A percentile compares a stretch with the other conserved stretches of the same genome.
These are phyloP conservation scores for Aphrophora alni DNA, from an alignment of 2,888 invertebrate genomes.

Conservation along the genomic window DNA sequence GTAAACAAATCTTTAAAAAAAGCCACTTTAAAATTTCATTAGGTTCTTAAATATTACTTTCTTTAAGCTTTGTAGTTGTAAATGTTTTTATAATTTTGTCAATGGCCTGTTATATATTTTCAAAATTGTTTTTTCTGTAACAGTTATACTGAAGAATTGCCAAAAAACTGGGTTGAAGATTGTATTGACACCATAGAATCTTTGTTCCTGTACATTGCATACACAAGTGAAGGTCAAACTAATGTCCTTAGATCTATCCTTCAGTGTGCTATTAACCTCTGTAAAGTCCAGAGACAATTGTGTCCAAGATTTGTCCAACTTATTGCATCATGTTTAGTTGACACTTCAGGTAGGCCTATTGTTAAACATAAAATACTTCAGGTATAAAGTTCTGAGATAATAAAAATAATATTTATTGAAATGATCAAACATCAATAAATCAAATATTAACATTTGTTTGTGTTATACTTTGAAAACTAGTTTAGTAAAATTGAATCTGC, in stretches of 20 bases:
- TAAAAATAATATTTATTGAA: slow-evolving; percentile 41
- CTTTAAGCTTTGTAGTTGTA: too few species aligned
- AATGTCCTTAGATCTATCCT: slow-evolving; percentile 63
- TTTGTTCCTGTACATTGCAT: slow-evolving; percentile 65
- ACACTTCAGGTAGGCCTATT: slow-evolving; percentile 56
- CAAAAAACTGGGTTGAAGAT: slow-evolving; percentile 67
- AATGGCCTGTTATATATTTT: too few species aligned
- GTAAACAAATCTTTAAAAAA: too few species aligned
- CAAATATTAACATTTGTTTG: too few species aligned
- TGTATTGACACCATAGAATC: slow-evolving; percentile 72
- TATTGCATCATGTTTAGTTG: slow-evolving; percentile 60
- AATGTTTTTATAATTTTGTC: too few species aligned
- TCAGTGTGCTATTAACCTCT: slow-evolving; percentile 75
- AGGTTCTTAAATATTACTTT: too few species aligned
- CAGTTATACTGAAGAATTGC: slow-evolving; percentile 71
- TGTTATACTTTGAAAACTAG: too few species aligned
- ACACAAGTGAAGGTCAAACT: slow-evolving; percentile 55
- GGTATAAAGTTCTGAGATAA: slow-evolving; percentile 27
- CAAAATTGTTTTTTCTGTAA: not conserved
- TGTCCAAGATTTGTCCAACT: slow-evolving; percentile 70
- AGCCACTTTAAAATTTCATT: too few species aligned
- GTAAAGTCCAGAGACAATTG: slow-evolving; percentile 67
- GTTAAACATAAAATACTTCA: not conserved
- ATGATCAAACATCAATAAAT: too few species aligned
- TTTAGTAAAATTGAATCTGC: too few species aligned